Percentiles rank a stretch among this genome's conserved stretches.
These are phyloP conservation scores for Erythrocercus mccallii DNA, from an alignment of 2,113 vertebrate species.

Conservation along the genomic window DNA sequence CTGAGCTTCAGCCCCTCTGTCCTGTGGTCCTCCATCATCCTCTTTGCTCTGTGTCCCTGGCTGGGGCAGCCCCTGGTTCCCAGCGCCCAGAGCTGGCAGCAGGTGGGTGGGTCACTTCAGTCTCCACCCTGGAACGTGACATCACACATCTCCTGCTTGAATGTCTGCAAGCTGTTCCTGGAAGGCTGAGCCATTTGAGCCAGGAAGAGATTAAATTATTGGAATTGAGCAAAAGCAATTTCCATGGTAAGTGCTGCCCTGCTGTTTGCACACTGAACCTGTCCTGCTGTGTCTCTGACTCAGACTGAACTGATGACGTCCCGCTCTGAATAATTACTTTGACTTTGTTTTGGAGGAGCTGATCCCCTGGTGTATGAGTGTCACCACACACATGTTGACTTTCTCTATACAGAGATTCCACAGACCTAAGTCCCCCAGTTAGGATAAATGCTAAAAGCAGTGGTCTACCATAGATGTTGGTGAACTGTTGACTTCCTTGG, in stretches of 20 bases:
- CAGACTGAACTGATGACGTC: not conserved
- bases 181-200: conserved; percentile 21
- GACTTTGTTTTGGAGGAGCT: not conserved
- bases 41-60: not conserved
- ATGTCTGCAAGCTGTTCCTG: conserved; percentile 9
- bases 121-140: not conserved
- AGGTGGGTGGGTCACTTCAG: not conserved
- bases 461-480: fast-evolving
- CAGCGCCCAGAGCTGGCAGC: not conserved
- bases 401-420: not conserved
- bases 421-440: not conserved
- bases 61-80: fast-evolving
- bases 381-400: not conserved
- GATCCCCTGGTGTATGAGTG: not conserved
- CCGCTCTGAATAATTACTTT: not conserved
- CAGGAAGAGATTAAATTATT: conserved; percentile 21
- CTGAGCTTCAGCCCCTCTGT: not conserved
- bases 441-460: not conserved
- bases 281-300: not conserved
- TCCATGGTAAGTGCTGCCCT: not conserved
- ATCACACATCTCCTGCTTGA: not conserved
- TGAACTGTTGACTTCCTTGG: not conserved
- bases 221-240: conserved; percentile 1
- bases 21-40: not conserved
- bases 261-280: not conserved